Conservation (phyloP, 2,888 invertebrate species). For the Galeruca laticollis region DNA sequence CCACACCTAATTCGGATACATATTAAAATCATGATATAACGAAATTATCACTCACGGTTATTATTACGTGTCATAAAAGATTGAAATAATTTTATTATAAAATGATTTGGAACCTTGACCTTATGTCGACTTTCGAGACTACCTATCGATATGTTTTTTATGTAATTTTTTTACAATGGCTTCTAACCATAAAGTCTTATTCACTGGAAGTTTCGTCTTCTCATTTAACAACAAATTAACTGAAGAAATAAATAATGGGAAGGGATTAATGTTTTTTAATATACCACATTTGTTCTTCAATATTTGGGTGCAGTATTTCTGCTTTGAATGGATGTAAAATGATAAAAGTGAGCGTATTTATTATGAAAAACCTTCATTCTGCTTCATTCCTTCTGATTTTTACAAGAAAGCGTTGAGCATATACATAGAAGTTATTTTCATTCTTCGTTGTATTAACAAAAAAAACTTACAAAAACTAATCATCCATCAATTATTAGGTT, state of each 20-base stretch:
- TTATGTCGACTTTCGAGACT: background rate
- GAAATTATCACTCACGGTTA: background rate
- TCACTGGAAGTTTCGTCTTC: background rate
- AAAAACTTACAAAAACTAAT: too few relatives aligned
- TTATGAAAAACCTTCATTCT: conserved; percentile 4
- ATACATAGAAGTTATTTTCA: too few relatives aligned
- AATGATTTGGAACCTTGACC: conserved; percentile 8
- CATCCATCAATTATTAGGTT: too few relatives aligned
- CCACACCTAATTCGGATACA: background rate
- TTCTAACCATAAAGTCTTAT: background rate
- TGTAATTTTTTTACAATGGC: background rate
- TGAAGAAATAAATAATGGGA: background rate
- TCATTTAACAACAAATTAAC: background rate
- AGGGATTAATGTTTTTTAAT: conserved; percentile 10
- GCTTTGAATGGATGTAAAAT: background rate
- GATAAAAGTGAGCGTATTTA: background rate
- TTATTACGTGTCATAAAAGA: background rate
- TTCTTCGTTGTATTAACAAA: too few relatives aligned
- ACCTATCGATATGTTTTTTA: conserved; percentile 5
- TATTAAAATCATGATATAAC: background rate
- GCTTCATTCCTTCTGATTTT: too few relatives aligned
- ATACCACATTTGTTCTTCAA: background rate
- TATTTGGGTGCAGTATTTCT: background rate
- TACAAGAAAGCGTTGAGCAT: too few relatives aligned
- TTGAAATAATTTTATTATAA: background rate